Percentiles rank a stretch among this genome's conserved stretches.
Conservation (phyloP, 2,888 invertebrate species). For the Apocheima hispidaria region DNA sequence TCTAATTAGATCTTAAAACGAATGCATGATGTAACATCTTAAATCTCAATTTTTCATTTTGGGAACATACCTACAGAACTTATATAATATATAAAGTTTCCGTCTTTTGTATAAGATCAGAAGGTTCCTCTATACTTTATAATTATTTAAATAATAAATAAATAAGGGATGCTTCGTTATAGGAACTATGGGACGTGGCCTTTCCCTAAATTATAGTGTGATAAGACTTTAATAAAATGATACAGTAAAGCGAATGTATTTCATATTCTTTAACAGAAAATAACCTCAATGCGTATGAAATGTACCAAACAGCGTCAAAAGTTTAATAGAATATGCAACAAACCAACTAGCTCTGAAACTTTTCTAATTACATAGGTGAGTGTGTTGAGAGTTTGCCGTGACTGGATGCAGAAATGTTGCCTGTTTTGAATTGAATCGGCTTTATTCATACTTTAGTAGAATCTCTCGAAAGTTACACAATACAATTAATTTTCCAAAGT, state of each 20-base stretch:
- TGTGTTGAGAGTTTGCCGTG: conserved; percentile 38
- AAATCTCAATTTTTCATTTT: too few species aligned
- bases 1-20: too few species aligned
- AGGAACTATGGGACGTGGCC: too few species aligned
- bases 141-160: too few species aligned
- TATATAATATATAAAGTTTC: too few species aligned
- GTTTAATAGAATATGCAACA: conserved; percentile 45
- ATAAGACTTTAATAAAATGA: neutral
- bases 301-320: conserved; percentile 42
- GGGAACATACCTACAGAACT: too few species aligned
- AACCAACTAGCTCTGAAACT: conserved; percentile 41
- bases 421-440: conserved; percentile 36
- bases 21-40: too few species aligned
- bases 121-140: too few species aligned
- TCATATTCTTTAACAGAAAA: conserved; percentile 33
- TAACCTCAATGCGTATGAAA: conserved; percentile 37
- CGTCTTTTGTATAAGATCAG: too few species aligned
- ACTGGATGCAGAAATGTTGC: conserved; percentile 31
- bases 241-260: neutral
- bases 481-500: neutral
- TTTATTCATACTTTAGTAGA: conserved; percentile 12
- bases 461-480: neutral
- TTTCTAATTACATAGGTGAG: conserved; percentile 42
- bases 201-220: too few species aligned
- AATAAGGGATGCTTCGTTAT: too few species aligned